Evolutionary conservation across 2,888 invertebrate species (phyloP).

Genomic region (Sinopyrophorus schimmeli): DNA sequence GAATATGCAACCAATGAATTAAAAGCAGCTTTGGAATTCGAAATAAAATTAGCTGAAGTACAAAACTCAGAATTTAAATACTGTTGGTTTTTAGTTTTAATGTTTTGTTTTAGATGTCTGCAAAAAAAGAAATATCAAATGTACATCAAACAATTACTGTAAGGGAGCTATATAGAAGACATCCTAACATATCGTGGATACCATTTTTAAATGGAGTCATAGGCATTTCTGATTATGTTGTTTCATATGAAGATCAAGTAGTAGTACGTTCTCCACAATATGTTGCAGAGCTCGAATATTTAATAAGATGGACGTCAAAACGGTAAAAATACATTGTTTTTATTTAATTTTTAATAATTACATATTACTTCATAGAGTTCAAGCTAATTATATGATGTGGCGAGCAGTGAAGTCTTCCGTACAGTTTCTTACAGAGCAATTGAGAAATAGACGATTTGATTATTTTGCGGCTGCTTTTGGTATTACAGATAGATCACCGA

Average conservation of each 20-base stretch:
- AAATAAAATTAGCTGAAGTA: constrained; percentile 25
- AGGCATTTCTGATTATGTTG: constrained; percentile 58
- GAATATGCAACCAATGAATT: constrained; percentile 64
- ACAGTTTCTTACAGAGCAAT: constrained; percentile 74
- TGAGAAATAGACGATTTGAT: constrained; percentile 72
- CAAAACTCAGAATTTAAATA: neutral
- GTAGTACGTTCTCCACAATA: constrained; percentile 86
- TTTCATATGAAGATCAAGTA: constrained; percentile 72
- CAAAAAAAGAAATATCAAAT: constrained; percentile 87
- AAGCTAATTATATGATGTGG: constrained; percentile 90
- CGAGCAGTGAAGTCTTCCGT: constrained; percentile 76
- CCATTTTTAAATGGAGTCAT: constrained; percentile 83
- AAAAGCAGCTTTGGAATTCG: constrained; percentile 56
- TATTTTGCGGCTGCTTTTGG: constrained; percentile 78
- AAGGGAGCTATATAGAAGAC: constrained; percentile 71
- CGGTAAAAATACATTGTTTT: too few species aligned
- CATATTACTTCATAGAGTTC: constrained; percentile 54
- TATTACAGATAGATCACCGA: constrained; percentile 73
- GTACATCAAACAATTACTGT: constrained; percentile 85
- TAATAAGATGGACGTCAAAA: constrained; percentile 61
- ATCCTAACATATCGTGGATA: constrained; percentile 78
- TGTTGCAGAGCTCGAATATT: constrained; percentile 69
- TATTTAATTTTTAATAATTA: neutral
- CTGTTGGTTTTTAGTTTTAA: neutral
- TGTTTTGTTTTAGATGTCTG: constrained; percentile 66